These are phyloP conservation scores for Echiichthys vipera DNA, from an alignment of 2,797 vertebrate species.

Conservation along the genomic window DNA sequence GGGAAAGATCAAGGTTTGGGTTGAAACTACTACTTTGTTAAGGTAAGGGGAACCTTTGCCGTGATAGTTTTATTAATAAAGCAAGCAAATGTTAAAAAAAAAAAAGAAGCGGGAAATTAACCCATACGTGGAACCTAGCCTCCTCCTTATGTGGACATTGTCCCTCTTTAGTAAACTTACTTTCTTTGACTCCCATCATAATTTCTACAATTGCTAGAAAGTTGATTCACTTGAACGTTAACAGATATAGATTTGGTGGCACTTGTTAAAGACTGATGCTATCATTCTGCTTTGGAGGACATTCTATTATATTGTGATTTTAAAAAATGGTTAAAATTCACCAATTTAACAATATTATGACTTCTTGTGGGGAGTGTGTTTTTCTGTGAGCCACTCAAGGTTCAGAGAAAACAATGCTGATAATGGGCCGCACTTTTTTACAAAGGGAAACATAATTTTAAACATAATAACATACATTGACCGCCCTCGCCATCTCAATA, in stretches of 20 bases:
- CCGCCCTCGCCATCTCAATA: neutral
- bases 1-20: neutral
- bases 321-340: too few relatives aligned
- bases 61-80: neutral
- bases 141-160: neutral
- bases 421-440: neutral
- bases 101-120: too few relatives aligned
- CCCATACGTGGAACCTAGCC: neutral
- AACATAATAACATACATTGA: too few relatives aligned
- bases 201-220: neutral
- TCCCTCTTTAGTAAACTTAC: neutral
- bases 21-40: neutral
- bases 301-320: too few relatives aligned
- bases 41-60: neutral
- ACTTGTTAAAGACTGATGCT: neutral
- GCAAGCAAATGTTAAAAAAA: too few relatives aligned
- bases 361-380: neutral
- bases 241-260: neutral
- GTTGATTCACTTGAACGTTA: neutral
- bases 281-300: neutral
- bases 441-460: neutral
- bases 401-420: constrained; percentile 1
- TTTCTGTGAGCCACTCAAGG: constrained; percentile 3
- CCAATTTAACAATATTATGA: neutral
- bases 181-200: neutral